Evolutionary conservation across 1,140 invertebrate species (phyloP).

Genomic region (Nymphalis io): DNA sequence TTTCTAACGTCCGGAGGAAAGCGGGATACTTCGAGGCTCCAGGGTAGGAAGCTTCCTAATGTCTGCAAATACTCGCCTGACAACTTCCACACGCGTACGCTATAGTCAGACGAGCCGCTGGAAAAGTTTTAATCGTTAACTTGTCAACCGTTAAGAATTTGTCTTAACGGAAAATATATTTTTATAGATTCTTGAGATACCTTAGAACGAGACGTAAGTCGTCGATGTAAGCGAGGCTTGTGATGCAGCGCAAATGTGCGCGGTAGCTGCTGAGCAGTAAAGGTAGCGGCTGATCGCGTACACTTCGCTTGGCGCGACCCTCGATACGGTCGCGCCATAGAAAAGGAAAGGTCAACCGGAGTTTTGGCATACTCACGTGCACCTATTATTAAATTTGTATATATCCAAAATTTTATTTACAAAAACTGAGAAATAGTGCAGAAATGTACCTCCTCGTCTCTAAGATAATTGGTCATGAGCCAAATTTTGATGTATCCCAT

Average conservation of each 20-base stretch:
- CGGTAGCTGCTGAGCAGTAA: conserved; percentile 84
- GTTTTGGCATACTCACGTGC: conserved; percentile 80
- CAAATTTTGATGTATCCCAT: conserved; percentile 88
- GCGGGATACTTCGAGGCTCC: conserved; percentile 79
- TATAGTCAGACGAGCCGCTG: conserved; percentile 87
- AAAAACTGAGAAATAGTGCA: not conserved
- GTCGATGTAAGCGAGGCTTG: conserved; percentile 82
- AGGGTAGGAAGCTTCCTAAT: conserved; percentile 84
- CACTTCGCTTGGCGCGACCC: conserved; percentile 83
- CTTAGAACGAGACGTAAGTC: conserved; percentile 82
- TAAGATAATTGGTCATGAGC: conserved; percentile 83
- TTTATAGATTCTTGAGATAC: conserved; percentile 51
- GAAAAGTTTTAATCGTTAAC: not conserved
- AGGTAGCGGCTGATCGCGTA: conserved; percentile 82
- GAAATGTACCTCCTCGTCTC: not conserved
- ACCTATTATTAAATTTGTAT: conserved; percentile 44
- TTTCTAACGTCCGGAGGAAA: conserved; percentile 85
- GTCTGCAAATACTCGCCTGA: conserved; percentile 86
- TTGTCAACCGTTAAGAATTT: too few relatives aligned
- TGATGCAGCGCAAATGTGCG: conserved; percentile 83
- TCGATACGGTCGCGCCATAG: conserved; percentile 83
- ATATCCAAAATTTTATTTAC: not conserved
- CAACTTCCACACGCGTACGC: conserved; percentile 85
- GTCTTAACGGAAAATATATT: not conserved
- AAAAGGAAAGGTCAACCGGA: conserved; percentile 86